Conservation (phyloP, 1,140 invertebrate genomes). For the Hormaphis cornu region DNA sequence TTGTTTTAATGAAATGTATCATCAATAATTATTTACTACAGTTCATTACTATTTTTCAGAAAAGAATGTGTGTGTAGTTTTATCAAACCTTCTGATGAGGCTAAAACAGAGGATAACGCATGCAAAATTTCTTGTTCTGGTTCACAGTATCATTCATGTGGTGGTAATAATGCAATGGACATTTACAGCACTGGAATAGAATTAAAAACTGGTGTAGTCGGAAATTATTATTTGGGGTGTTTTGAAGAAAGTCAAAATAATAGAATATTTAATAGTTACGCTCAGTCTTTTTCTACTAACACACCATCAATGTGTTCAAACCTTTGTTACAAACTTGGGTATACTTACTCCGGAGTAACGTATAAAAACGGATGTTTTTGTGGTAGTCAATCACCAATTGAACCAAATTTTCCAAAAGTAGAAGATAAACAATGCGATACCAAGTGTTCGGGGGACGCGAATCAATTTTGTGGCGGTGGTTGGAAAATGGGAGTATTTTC, state of each 20-base stretch:
- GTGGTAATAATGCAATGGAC: conserved; percentile 31
- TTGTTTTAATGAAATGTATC: no score
- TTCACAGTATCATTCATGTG: conserved; percentile 29
- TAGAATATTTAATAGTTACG: conserved; percentile 23
- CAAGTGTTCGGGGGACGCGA: conserved; percentile 34
- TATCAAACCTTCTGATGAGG: background rate
- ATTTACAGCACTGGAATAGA: conserved; percentile 34
- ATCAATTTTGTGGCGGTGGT: conserved; percentile 35
- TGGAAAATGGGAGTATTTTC: conserved; percentile 35
- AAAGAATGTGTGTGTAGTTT: conserved; percentile 10
- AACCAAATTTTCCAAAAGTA: background rate
- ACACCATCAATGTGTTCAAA: conserved; percentile 17
- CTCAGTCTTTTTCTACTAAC: background rate
- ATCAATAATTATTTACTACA: no score
- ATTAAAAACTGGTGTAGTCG: background rate
- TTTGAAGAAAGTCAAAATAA: conserved; percentile 17
- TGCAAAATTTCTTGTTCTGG: conserved; percentile 35
- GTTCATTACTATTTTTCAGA: background rate
- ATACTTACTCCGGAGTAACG: conserved; percentile 16
- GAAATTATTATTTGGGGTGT: conserved; percentile 24
- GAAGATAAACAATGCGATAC: conserved; percentile 34
- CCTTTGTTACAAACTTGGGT: conserved; percentile 19
- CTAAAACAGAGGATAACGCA: conserved; percentile 7
- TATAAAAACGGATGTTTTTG: conserved; percentile 36
- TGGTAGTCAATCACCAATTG: conserved; percentile 16